Base-by-base conservation (phyloP, 1,140 invertebrate genomes). In the Patella vulgata region DNA sequence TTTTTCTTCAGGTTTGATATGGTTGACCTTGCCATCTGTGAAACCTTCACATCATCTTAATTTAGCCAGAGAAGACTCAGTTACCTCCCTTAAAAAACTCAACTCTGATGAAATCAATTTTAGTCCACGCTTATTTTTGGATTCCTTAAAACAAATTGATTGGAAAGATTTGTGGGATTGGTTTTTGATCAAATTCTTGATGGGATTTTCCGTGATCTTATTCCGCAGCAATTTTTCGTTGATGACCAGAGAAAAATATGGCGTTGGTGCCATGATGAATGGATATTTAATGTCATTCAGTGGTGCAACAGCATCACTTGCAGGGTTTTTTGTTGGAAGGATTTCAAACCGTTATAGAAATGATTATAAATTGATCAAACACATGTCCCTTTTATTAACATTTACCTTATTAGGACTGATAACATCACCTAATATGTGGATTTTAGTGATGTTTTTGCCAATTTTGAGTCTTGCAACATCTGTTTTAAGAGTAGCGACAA, bases 201-300 rank as follows among this genome's bases (percentile, higher is more conserved):
- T 83, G 19, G 80, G 81, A n/a, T 80, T 84, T 47, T 75, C 83
- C n/a, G 69, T 81, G 19, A 62, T 85, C 14, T 53, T 85, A 9
- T 84, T 79, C 47, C 74, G 84, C 28, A 78, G 67, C 36, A 84
- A 83, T 60, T 82, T 81, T 63, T 72, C 75, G 4, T 43, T 81
- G 28, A 66, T 81, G 46, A 54, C 82, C 39, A 63, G 68, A 46
- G 59, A 80, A 30, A 79, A 73, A 50, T 84, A 77, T 68, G 66
- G 75, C 12, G 66, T 75, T n/a, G 70, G 78, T 9, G 76, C 80
- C 4, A 73, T 56, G 50, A 74, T 56, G 8, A 70, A 79, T 39
- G 84, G 84, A n/a, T 83, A 83, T 61, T 46, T 85, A 1, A 84
- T 80, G 40, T 85, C 84, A 27, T 82, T 78, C 53, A 73, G 70